These are phyloP conservation scores for Cenopis cana DNA, from an alignment of 2,888 invertebrate genomes.

Conservation along the genomic window DNA sequence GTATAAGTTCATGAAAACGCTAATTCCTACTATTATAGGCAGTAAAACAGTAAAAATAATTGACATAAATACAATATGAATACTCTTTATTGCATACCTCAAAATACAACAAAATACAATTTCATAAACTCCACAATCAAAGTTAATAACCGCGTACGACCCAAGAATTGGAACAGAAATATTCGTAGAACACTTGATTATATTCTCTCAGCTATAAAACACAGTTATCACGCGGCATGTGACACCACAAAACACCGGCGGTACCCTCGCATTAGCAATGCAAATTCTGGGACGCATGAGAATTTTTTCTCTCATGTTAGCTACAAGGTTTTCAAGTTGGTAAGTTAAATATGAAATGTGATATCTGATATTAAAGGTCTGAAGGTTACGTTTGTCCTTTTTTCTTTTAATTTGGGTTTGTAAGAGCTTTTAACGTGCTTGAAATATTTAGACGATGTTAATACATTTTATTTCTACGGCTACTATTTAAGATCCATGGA, in stretches of 20 bases:
- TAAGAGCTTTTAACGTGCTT: not conserved
- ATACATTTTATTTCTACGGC: not conserved
- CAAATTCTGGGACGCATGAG: slow-evolving; percentile 64
- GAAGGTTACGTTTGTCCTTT: not conserved
- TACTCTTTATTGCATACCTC: too few species aligned
- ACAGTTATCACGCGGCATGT: slow-evolving; percentile 43
- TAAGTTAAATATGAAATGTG: slow-evolving; percentile 38
- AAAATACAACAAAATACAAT: too few species aligned
- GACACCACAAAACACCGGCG: slow-evolving; percentile 44
- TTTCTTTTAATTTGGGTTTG: slow-evolving; percentile 3
- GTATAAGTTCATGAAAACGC: not conserved
- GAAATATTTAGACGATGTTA: not conserved
- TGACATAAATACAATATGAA: too few species aligned
- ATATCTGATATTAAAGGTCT: slow-evolving; percentile 15
- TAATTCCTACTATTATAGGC: not conserved
- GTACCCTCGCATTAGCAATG: slow-evolving; percentile 67
- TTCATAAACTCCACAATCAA: not conserved
- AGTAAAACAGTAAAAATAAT: too few species aligned
- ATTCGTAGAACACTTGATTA: slow-evolving; percentile 41
- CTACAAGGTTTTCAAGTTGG: slow-evolving; percentile 45
- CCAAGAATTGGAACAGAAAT: slow-evolving; percentile 31
- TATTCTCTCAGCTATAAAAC: slow-evolving; percentile 41
- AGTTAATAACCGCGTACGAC: slow-evolving; percentile 17
- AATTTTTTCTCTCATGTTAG: slow-evolving; percentile 50
- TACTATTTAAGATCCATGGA: not conserved